Base-by-base conservation (phyloP, 2,797 vertebrate species). In the Sorex maritimensis region DNA sequence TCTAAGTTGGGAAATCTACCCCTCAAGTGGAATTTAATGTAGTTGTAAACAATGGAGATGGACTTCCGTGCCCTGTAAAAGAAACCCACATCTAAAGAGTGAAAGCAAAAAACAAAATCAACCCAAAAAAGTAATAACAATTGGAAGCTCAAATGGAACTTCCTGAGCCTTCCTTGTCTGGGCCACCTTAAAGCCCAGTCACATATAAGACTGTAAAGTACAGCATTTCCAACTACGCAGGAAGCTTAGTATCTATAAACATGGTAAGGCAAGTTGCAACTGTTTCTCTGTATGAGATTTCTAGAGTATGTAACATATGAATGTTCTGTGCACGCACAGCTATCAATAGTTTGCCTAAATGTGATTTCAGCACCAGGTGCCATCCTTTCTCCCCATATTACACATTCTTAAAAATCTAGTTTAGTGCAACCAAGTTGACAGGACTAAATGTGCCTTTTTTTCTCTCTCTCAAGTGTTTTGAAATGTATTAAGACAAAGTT, bases 391-490 rank as follows among this genome's bases (percentile, higher is more conserved):
- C 34, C 4, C 58, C 6, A 0, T 26, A 15, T 28, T 52, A 83
- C 68, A 93, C 11, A 41, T 65, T 85, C 67, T 75, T n/a, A 38
- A 17, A 8, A 80, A 63, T 34, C 46, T 74, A 5, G 3, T 61
- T 87, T 77, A 85, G n/a, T 71, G 49, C 6, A 6, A 30, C 28
- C 21, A 74, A 30, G 52, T 0, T 81, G 81, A 93, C 6, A 52
- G 52, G 24, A 21, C 10, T 71, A 91, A 93, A 85, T 6, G 58
- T 26, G 58, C 26, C 6, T 77, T 95, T 74, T 94, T 91, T 75
- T 71, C 55, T 86, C 81, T 58, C 68, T 91, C 92, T 85, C 90
- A 61, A 94, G 80, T 69, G 26, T 79, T 74, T 21, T 81, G 38
- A 92, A 96, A 75, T 4, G 21, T 15, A 81, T 73, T 23, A 28